phyloP scores from a whole-genome alignment of 2,797 vertebrate species.

The Neomorphus geoffroyi region DNA sequence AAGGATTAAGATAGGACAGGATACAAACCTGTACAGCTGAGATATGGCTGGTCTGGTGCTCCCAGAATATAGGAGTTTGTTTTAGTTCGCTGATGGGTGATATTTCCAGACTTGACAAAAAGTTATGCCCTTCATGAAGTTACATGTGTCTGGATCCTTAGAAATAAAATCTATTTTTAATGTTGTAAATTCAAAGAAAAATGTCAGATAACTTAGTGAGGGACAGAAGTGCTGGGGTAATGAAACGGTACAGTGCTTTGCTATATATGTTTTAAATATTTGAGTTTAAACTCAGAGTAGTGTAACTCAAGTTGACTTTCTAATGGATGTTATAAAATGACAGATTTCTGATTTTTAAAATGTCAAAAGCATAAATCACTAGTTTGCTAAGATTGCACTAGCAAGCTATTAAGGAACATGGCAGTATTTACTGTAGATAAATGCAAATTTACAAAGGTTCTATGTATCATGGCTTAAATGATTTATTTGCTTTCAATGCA shows the following conservation, averaged over 20 bases:
- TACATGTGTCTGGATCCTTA: background rate
- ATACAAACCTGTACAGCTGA: background rate
- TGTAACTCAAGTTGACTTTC: conserved; percentile 68
- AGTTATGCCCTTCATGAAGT: background rate
- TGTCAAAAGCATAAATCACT: conserved; percentile 86
- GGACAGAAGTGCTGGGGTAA: background rate
- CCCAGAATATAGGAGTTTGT: background rate
- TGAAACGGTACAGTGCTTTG: conserved; percentile 7
- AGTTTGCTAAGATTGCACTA: conserved; percentile 79
- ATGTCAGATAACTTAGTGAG: background rate
- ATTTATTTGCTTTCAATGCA: conserved; percentile 77
- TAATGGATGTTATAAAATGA: conserved; percentile 77
- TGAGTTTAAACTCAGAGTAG: conserved; percentile 54
- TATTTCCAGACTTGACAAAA: background rate
- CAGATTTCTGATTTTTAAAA: conserved; percentile 82
- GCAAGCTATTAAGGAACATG: conserved; percentile 80
- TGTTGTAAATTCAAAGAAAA: background rate
- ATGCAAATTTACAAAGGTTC: conserved; percentile 83
- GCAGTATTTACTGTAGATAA: conserved; percentile 79
- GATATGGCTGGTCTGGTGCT: background rate
- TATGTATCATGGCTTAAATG: conserved; percentile 76
- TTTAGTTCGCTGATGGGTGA: background rate
- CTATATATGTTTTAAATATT: conserved; percentile 28
- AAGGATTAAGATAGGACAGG: background rate
- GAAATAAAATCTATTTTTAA: background rate